Evolutionary conservation across 2,113 vertebrate genomes (phyloP).

Genomic region (Oriolus oriolus): DNA sequence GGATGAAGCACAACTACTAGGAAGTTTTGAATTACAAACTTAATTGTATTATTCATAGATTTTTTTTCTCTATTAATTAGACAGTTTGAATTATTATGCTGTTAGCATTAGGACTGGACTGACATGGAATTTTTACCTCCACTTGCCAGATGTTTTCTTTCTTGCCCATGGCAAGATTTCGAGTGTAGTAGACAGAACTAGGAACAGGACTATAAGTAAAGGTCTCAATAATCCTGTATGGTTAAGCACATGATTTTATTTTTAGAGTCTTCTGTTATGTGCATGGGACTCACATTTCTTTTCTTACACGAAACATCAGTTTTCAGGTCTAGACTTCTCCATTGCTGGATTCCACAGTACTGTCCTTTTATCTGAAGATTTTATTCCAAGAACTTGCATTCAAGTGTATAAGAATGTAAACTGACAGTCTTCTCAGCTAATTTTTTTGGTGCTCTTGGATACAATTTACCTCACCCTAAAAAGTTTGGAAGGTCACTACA

Average conservation of each 20-base stretch:
- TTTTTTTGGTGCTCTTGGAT: background rate
- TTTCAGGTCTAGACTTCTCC: background rate
- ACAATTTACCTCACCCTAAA: background rate
- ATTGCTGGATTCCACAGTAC: background rate
- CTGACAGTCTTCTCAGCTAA: background rate
- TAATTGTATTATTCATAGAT: background rate
- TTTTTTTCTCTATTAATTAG: background rate
- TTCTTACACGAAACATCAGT: background rate
- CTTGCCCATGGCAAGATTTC: background rate
- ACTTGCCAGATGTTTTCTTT: background rate
- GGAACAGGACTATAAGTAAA: background rate
- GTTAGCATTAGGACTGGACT: background rate
- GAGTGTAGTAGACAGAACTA: background rate
- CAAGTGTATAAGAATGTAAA: background rate
- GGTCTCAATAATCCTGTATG: background rate
- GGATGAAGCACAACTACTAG: background rate
- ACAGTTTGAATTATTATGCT: background rate
- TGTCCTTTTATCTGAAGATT: background rate
- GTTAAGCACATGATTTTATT: background rate
- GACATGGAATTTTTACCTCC: background rate
- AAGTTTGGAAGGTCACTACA: background rate
- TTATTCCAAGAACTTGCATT: background rate
- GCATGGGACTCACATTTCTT: background rate
- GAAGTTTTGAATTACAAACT: background rate
- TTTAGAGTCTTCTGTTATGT: background rate